These are phyloP conservation scores for Melanophora roralis DNA, from an alignment of 2,888 invertebrate genomes.

Conservation along the genomic window DNA sequence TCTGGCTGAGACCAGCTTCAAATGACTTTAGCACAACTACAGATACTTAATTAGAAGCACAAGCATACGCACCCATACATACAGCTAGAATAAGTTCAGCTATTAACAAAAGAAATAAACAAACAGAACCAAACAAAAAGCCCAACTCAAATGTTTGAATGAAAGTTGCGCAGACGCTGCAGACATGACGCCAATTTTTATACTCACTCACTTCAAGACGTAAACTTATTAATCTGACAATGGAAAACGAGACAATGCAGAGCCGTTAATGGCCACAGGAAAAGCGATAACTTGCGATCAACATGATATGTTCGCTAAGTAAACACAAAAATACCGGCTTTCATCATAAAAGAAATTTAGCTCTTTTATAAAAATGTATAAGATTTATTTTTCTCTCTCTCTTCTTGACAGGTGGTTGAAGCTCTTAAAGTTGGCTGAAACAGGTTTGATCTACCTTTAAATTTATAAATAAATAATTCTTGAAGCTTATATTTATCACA, in stretches of 20 bases:
- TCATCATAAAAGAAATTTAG: slow-evolving; percentile 9
- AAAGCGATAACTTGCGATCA: slow-evolving; percentile 8
- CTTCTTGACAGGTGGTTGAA: too few species aligned
- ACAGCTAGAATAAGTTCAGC: slow-evolving; percentile 34
- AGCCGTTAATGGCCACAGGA: not conserved
- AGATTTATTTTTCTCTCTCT: not conserved
- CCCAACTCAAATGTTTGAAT: slow-evolving; percentile 29
- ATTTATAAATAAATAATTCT: not conserved
- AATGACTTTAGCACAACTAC: slow-evolving; percentile 42
- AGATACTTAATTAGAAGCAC: too few species aligned
- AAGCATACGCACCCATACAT: not conserved
- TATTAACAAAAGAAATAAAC: slow-evolving; percentile 1
- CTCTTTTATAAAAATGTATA: slow-evolving; percentile 16
- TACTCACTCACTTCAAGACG: slow-evolving; percentile 22
- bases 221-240: not conserved
- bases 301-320: slow-evolving; percentile 5
- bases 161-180: slow-evolving; percentile 45
- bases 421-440: slow-evolving; percentile 29
- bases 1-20: slow-evolving; percentile 56
- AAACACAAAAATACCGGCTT: slow-evolving; percentile 39
- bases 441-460: slow-evolving; percentile 17
- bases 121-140: slow-evolving; percentile 7
- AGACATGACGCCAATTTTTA: not conserved
- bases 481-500: not conserved
- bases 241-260: not conserved